Conservation (phyloP, 2,888 invertebrate genomes). For the Mamestra brassicae region DNA sequence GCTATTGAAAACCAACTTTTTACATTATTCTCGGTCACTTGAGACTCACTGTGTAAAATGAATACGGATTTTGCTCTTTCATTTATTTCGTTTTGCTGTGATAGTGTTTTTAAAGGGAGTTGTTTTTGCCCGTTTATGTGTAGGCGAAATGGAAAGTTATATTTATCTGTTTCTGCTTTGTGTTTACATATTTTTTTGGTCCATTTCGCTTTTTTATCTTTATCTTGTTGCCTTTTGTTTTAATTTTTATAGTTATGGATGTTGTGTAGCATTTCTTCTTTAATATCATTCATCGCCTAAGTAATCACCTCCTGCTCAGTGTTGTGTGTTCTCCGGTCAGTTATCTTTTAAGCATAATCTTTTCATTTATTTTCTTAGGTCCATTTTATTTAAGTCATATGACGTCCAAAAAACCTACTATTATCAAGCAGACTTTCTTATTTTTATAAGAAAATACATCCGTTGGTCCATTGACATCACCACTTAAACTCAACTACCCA, state of each 20-base stretch:
- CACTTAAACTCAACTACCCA: constrained; percentile 36
- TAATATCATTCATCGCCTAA: too few relatives aligned
- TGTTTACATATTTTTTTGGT: background rate
- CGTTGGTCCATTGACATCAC: constrained; percentile 1
- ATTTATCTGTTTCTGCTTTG: constrained; percentile 26
- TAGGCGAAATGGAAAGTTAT: constrained; percentile 19
- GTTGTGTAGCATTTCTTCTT: too few relatives aligned
- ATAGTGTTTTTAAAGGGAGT: constrained; percentile 44
- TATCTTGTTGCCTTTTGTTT: background rate
- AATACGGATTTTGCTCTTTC: constrained; percentile 41
- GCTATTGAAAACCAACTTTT: constrained; percentile 79
- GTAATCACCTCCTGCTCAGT: background rate
- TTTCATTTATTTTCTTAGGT: background rate
- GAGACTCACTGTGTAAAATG: constrained; percentile 56
- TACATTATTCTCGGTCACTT: constrained; percentile 72
- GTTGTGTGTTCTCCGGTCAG: background rate
- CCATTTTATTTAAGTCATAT: background rate
- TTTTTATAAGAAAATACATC: constrained; percentile 21
- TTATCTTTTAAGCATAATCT: background rate
- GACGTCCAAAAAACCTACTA: background rate
- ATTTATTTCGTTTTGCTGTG: constrained; percentile 31
- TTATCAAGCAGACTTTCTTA: background rate
- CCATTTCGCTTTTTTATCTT: background rate
- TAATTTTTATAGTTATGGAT: background rate
- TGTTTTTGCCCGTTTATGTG: constrained; percentile 16